Conservation (phyloP, 2,888 invertebrate genomes). For the Bugulina stolonifera region DNA sequence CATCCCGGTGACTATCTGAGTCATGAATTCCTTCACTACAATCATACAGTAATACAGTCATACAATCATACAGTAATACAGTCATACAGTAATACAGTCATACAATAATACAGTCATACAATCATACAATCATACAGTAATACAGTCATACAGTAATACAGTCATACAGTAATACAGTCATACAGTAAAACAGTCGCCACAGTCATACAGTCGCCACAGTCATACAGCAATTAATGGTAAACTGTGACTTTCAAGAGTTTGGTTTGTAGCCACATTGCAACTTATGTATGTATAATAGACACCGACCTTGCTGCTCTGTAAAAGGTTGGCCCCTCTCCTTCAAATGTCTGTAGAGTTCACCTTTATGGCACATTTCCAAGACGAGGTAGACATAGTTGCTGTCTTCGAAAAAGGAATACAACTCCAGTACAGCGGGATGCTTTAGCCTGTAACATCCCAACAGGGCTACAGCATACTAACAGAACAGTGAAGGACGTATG, state of each 20-base stretch:
- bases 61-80: neutral
- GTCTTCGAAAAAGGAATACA: slow-evolving; percentile 84
- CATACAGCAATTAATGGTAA: neutral
- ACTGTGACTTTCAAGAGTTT: neutral
- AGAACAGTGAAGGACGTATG: too few relatives aligned
- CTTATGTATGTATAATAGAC: too few relatives aligned
- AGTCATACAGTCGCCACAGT: neutral
- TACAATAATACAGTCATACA: neutral
- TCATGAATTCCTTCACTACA: slow-evolving; percentile 31
- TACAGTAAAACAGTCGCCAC: neutral
- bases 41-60: neutral
- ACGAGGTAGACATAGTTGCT: slow-evolving; percentile 79
- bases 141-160: neutral
- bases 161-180: neutral
- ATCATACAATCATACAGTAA: neutral
- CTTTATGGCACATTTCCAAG: slow-evolving; percentile 80
- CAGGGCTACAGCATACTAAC: too few relatives aligned
- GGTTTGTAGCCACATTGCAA: neutral
- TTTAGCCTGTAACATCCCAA: slow-evolving; percentile 62
- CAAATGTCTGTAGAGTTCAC: slow-evolving; percentile 76
- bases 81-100: neutral
- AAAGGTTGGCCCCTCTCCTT: slow-evolving; percentile 55
- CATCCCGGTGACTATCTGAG: slow-evolving; percentile 81
- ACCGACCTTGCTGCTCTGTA: slow-evolving; percentile 58
- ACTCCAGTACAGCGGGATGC: slow-evolving; percentile 72